Evolutionary conservation across 2,797 vertebrate genomes (phyloP).

Genomic region (Hippopotamyrus pictus): DNA sequence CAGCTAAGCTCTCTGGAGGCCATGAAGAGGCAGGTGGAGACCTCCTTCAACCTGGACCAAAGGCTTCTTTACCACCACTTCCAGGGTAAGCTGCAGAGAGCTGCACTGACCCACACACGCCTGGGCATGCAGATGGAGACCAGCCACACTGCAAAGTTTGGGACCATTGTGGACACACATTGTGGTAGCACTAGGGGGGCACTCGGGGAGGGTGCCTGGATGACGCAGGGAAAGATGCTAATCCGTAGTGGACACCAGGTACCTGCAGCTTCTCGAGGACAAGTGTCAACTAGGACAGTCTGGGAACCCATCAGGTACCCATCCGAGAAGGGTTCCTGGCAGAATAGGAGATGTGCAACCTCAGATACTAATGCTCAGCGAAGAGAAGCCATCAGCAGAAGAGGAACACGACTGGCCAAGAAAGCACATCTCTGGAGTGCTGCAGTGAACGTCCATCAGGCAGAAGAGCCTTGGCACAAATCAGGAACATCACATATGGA

Average conservation of each 20-base stretch:
- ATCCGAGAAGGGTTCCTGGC: no score
- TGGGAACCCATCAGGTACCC: background rate
- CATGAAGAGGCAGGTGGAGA: constrained; percentile 37
- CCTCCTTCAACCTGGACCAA: constrained; percentile 32
- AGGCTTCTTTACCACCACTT: constrained; percentile 39
- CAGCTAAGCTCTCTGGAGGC: constrained; percentile 34
- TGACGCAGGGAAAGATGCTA: no score
- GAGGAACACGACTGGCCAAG: no score
- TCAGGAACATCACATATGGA: background rate
- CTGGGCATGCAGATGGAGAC: background rate
- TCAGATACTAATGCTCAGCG: background rate
- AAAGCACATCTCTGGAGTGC: background rate
- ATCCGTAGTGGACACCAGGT: background rate
- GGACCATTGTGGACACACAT: constrained; percentile 23
- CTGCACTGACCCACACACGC: constrained; percentile 31
- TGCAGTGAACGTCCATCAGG: background rate
- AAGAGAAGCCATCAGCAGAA: background rate
- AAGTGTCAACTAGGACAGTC: background rate
- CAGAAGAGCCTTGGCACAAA: background rate
- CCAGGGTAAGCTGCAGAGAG: constrained; percentile 27
- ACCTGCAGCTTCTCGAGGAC: background rate
- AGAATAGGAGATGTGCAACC: background rate
- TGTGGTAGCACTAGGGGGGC: background rate
- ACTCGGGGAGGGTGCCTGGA: constrained; percentile 15
- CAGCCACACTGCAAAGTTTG: background rate